Percentiles rank a stretch among this genome's conserved stretches.
phyloP scores from a whole-genome alignment of 2,888 invertebrate genomes.

The Reticulitermes lucifugus region DNA sequence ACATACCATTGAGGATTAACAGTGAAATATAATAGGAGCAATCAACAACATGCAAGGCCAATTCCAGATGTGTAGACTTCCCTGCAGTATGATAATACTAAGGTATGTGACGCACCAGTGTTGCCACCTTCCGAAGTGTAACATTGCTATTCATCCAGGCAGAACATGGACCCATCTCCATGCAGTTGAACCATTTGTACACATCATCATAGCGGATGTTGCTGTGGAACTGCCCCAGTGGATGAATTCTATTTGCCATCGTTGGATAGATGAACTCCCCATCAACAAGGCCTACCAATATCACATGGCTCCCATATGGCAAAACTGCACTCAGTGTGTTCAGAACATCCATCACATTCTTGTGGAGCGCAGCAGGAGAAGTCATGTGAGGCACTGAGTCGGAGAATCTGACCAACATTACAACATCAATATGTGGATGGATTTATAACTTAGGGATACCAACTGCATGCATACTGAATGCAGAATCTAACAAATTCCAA shows the following conservation, averaged over 20 bases:
- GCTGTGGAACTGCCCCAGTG: conserved; percentile 61
- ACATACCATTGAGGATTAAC: no score
- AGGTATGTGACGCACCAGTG: conserved; percentile 55
- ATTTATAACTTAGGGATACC: no score
- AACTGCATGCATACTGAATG: no score
- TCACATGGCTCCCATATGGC: conserved; percentile 63
- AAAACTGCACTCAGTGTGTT: conserved; percentile 60
- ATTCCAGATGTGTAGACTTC: no score
- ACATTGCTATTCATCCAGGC: conserved; percentile 65
- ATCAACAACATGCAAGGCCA: no score
- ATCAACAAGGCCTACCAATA: conserved; percentile 64
- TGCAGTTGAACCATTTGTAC: conserved; percentile 65
- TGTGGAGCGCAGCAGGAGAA: conserved; percentile 58
- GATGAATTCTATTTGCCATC: conserved; percentile 63
- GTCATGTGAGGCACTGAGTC: conserved; percentile 65
- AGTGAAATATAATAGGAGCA: no score
- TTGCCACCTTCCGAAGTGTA: conserved; percentile 61
- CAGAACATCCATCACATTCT: conserved; percentile 57
- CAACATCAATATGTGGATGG: no score
- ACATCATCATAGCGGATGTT: conserved; percentile 64
- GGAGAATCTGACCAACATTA: conserved; percentile 58
- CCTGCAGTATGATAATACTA: not conserved
- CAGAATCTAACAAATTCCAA: no score
- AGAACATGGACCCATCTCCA: conserved; percentile 64
- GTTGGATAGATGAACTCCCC: conserved; percentile 63